Evolutionary conservation across 2,888 invertebrate genomes (phyloP), one percentile per base, ranked within the genome.

Genomic region (Eupithecia dodoneata): DNA sequence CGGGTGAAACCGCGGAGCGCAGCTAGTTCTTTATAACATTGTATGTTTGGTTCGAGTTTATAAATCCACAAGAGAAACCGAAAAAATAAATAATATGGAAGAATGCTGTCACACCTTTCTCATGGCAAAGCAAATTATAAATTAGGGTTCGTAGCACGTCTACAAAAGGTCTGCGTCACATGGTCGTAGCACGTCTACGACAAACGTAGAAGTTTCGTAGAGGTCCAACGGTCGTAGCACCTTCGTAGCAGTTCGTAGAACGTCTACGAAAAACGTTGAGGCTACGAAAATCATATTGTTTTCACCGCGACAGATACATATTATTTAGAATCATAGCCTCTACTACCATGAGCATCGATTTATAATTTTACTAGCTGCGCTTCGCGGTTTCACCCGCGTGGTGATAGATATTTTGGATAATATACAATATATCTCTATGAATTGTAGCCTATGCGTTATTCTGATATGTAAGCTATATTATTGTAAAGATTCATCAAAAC

Each of bases 191-290:
- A 42, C 42, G 6, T 42, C 66, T 66, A 66, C 66, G 66, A 12
- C 42, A 42, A 12, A 42, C 42, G 66, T 66, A 42, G 66, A 42
- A 13, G 66, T 42, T 63, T 66, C 66, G 66, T 66, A 66, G 66
- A 66, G 13, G 66, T 44, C 15, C 6, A 65, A 41, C 65, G 41
- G 13, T n/a, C 65, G 65, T 65, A 65, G 66, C 66, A 41, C 10
- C 15, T 15, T 42, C 7, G 44, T 42, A 15, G 44, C n/a, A 7
- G 6, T 42, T 13, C 44, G 41, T 42, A 41, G 67, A 10, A 0
- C 15, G 41, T 66, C 66, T 66, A 42, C 66, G 66, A 66, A 66
- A 9, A 10, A 42, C 42, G 66, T 66, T 42, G 66, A 66, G 42
- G 66, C 42, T 6, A 30, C 12, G 3, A 42, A 42, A 15, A 7